Percentiles rank a stretch among this genome's conserved stretches.
Conservation (phyloP, 2,888 invertebrate genomes). For the Andrena bicolor region DNA sequence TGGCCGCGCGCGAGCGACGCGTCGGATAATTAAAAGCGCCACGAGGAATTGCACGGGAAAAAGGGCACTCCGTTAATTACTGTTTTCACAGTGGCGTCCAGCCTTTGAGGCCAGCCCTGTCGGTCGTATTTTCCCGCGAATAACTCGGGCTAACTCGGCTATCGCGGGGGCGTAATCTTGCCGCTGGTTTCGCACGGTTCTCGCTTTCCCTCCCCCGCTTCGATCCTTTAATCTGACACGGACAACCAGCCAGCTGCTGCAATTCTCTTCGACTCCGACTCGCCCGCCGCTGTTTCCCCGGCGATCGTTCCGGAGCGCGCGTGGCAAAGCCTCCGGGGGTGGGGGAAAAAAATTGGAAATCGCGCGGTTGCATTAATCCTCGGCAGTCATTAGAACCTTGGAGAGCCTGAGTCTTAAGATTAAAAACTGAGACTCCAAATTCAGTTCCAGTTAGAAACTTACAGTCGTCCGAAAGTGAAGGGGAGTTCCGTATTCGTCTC, state of each 20-base stretch:
- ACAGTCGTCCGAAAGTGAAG: too few species aligned
- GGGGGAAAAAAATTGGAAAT: not conserved
- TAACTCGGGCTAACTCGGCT: not conserved
- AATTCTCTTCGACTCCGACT: slow-evolving; percentile 16
- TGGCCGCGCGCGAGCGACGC: slow-evolving; percentile 22
- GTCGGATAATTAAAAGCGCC: slow-evolving; percentile 28
- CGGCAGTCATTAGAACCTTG: not conserved
- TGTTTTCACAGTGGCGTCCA: slow-evolving; percentile 2
- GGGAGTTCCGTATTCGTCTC: not conserved
- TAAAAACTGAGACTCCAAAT: too few species aligned
- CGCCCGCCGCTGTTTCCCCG: not conserved
- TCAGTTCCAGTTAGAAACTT: too few species aligned
- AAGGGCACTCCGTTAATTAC: slow-evolving; percentile 48
- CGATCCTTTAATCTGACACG: slow-evolving; percentile 53
- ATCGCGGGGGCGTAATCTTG: slow-evolving; percentile 27
- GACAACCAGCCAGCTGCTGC: slow-evolving; percentile 42
- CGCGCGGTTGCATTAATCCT: not conserved
- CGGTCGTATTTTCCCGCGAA: slow-evolving; percentile 12
- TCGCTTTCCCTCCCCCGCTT: not conserved
- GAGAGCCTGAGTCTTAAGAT: too few species aligned
- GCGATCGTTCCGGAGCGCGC: not conserved
- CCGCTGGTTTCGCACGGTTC: not conserved
- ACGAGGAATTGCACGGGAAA: slow-evolving; percentile 20
- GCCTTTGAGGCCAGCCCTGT: not conserved
- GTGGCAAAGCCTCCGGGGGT: not conserved